Conservation (phyloP, 92 coral and sea anemone species). For the Heteractis magnifica region DNA sequence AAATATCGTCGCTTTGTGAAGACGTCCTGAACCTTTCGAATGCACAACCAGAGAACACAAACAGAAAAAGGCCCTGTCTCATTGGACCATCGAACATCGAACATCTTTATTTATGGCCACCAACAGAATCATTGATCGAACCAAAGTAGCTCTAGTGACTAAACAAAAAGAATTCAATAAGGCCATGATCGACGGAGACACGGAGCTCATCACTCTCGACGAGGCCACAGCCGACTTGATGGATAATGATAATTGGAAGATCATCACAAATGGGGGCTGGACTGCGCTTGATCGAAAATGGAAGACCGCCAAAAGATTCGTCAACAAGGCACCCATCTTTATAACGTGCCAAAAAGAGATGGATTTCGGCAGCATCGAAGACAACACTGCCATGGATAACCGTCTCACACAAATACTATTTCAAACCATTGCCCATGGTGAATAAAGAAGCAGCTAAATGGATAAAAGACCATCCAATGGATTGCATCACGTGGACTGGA, state of each 20-base stretch:
- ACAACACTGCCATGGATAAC: constrained; percentile 28
- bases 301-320: constrained; percentile 18
- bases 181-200: constrained; percentile 32
- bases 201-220: constrained; percentile 14
- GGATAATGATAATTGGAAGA: constrained; percentile 16
- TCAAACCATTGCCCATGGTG: constrained; percentile 10
- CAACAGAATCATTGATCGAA: background rate
- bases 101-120: constrained; percentile 26
- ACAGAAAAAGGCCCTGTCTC: constrained; percentile 30
- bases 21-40: constrained; percentile 15
- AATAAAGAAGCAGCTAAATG: constrained; percentile 14
- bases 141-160: constrained; percentile 14
- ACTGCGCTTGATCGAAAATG: constrained; percentile 22
- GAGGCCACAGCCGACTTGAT: background rate
- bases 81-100: constrained; percentile 42
- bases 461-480: constrained; percentile 19
- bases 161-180: constrained; percentile 29
- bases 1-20: background rate
- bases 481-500: constrained; percentile 23
- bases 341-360: constrained; percentile 25
- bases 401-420: constrained; percentile 17
- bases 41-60: constrained; percentile 17
- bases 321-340: constrained; percentile 13
- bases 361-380: constrained; percentile 17
- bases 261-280: constrained; percentile 14